These are phyloP conservation scores for Sebastes iracundus DNA, from an alignment of 2,797 vertebrate species.

Conservation along the genomic window DNA sequence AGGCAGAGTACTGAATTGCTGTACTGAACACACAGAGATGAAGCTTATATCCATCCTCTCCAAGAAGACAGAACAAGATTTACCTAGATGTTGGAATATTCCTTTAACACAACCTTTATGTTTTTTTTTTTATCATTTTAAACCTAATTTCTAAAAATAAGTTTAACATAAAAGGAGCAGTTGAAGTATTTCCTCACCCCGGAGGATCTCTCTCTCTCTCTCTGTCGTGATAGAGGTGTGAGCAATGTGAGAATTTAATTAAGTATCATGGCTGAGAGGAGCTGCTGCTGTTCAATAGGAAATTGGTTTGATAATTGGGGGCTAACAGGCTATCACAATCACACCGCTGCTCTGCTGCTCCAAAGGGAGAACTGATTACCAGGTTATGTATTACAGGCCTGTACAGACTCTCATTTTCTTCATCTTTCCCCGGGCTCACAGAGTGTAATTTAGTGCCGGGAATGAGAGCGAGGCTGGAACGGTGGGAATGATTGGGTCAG, in stretches of 20 bases:
- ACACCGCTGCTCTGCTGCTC: slow-evolving; percentile 57
- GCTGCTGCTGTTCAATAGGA: slow-evolving; percentile 68
- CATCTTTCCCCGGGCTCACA: slow-evolving; percentile 25
- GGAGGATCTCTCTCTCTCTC: neutral
- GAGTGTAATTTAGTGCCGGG: slow-evolving; percentile 35
- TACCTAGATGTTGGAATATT: neutral
- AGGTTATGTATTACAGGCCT: slow-evolving; percentile 59
- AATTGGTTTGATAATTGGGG: slow-evolving; percentile 76
- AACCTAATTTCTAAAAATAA: neutral
- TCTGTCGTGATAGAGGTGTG: neutral
- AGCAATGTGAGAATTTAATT: slow-evolving; percentile 58
- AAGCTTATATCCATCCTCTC: neutral
- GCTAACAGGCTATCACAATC: slow-evolving; percentile 70
- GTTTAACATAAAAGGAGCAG: neutral
- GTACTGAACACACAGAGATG: neutral
- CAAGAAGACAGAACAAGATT: neutral
- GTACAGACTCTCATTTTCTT: slow-evolving; percentile 62
- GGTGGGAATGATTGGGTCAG: slow-evolving; percentile 9
- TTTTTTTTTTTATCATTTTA: neutral
- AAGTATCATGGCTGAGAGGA: slow-evolving; percentile 49
- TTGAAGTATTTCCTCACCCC: neutral
- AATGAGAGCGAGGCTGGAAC: slow-evolving; percentile 2
- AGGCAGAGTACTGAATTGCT: neutral
- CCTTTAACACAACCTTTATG: neutral
- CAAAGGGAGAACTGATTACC: slow-evolving; percentile 51